A percentile compares a stretch with the other conserved stretches of the same genome.
phyloP scores from a whole-genome alignment of 2,888 invertebrate genomes.

The Lathronympha strigana region DNA sequence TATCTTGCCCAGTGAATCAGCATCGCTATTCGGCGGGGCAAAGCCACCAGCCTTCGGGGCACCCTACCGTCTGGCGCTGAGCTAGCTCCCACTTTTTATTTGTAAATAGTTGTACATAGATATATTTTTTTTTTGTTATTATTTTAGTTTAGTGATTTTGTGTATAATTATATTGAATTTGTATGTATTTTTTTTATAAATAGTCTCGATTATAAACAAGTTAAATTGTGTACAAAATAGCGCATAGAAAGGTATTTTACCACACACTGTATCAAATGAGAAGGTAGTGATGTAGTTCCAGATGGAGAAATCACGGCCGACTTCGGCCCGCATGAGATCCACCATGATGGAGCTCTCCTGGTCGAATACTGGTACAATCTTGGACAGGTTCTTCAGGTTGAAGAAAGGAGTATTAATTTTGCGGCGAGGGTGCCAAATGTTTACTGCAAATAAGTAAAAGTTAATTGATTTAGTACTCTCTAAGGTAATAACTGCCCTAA shows the following conservation, averaged over 20 bases:
- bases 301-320: slow-evolving; percentile 1
- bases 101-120: no score
- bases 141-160: no score
- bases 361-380: neutral
- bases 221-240: neutral
- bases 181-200: neutral
- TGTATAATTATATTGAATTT: no score
- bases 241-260: neutral
- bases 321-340: neutral
- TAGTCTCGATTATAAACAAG: neutral
- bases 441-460: neutral
- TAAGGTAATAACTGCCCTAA: neutral
- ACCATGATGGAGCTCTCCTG: neutral
- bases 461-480: no score
- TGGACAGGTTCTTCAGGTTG: neutral
- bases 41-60: no score
- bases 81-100: no score
- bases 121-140: no score
- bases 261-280: slow-evolving; percentile 2
- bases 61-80: no score
- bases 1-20: no score
- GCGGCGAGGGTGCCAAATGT: slow-evolving; percentile 8
- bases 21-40: no score
- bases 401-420: neutral
- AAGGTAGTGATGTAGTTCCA: slow-evolving; percentile 8